Base-by-base conservation (phyloP, 2,888 invertebrate species). In the Zonitis immaculata region DNA sequence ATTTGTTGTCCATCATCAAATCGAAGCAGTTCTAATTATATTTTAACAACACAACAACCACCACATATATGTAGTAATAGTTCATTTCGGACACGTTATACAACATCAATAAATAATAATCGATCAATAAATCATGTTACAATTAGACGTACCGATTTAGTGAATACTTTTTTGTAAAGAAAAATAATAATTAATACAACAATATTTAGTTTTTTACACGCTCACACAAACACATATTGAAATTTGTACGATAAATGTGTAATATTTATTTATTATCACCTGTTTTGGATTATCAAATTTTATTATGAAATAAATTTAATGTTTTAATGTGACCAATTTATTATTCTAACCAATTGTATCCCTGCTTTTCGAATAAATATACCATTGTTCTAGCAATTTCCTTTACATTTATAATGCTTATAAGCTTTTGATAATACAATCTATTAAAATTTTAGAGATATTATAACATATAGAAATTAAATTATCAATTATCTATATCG, bases 31-130 rank as follows among this genome's bases (percentile, higher is more conserved):
- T 58, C 64, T 30, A 60, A 68, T 43, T 63, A 67, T 49, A 62
- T 64, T 35, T 58, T 71, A 30, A 65, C 69, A 9, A 63, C 69
- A 22, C 70, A 72, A 49, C 65, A 68, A 11, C 65, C 68, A 0
- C 62, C 65, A 20, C 50, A 52, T 44, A 47, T 32, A 42, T 45
- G 30, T 26, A 30, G 35, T 8, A 48, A 48, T 42, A 52, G 49
- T 35, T 56, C 56, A 42, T 44, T 56, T 42, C 46, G 56, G n/a
- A 56, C 52, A 20, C 56, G 52, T 26, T 30, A 52, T 11, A 51
- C 55, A 27, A 51, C 55, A 27, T 56, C 56, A 16, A 49, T 56
- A 46, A 49, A 56, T 43, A 56, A 47, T 47, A 27, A 48, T 20
- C 49, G 52, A 30, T 32, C 48, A 7, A 49, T 47, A 12, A 52